A percentile compares a stretch with the other conserved stretches of the same genome.
phyloP scores from a whole-genome alignment of 2,888 invertebrate genomes.

The Dryadula phaetusa region DNA sequence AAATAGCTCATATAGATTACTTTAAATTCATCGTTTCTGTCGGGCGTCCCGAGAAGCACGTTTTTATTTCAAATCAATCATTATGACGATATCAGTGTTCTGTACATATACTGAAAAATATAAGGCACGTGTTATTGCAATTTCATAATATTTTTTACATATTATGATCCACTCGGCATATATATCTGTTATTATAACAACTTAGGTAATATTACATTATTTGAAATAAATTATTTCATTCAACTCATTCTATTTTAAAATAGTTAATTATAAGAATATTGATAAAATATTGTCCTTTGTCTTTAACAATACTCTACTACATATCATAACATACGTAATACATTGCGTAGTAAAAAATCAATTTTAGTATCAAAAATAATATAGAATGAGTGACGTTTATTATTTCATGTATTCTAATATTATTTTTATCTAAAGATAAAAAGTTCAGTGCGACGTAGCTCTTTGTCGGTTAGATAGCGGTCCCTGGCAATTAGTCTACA shows the following conservation, averaged over 20 bases:
- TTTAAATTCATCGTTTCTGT: too few species aligned
- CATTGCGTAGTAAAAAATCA: neutral
- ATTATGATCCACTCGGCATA: neutral
- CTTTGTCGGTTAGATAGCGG: conserved; percentile 22
- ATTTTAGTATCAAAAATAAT: neutral
- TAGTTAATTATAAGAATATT: neutral
- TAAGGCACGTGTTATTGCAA: too few species aligned
- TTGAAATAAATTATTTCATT: neutral
- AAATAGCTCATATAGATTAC: too few species aligned
- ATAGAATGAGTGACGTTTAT: neutral
- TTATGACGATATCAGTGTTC: neutral
- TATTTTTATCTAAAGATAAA: conserved; percentile 1
- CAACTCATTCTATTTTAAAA: neutral
- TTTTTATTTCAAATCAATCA: neutral
- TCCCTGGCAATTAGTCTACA: conserved; percentile 33
- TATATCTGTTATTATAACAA: too few species aligned
- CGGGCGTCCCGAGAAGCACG: too few species aligned
- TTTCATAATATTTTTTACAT: neutral
- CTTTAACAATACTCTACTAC: neutral
- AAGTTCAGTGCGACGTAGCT: conserved; percentile 4
- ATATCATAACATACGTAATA: neutral
- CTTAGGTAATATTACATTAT: neutral
- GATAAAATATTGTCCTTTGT: neutral
- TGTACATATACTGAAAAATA: too few species aligned
- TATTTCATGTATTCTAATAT: neutral